Percentiles rank a stretch among this genome's conserved stretches.
Conservation (phyloP, 2,113 vertebrate species). For the Progne subis region DNA sequence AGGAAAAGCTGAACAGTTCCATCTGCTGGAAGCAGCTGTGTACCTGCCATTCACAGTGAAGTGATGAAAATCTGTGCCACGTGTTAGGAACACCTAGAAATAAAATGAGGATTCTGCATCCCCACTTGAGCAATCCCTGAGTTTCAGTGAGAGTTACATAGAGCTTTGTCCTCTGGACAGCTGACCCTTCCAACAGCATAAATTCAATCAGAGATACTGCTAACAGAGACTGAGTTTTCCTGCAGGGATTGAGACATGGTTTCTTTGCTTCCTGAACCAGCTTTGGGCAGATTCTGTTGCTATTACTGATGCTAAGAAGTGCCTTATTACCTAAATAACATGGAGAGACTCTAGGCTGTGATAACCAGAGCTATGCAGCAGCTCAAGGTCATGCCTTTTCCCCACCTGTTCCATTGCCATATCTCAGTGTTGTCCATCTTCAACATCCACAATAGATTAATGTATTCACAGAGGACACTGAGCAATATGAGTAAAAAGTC, state of each 20-base stretch:
- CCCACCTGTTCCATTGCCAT: background rate
- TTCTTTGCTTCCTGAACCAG: background rate
- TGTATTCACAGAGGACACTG: background rate
- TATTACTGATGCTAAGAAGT: background rate
- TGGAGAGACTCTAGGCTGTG: background rate
- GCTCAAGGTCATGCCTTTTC: background rate
- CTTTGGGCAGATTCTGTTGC: background rate
- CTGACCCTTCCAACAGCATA: background rate
- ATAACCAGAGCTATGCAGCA: background rate
- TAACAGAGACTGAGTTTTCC: background rate
- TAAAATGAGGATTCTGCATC: background rate
- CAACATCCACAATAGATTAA: background rate
- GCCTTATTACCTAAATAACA: background rate
- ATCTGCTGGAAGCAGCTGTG: constrained; percentile 31
- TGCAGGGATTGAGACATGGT: background rate
- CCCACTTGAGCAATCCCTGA: background rate
- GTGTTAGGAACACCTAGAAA: background rate
- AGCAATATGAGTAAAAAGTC: background rate
- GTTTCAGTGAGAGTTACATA: background rate
- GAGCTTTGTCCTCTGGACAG: background rate
- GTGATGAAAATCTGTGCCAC: background rate
- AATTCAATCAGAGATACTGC: background rate
- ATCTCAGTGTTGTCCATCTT: background rate
- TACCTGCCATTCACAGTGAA: background rate
- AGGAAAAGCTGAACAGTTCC: constrained; percentile 39